Base-by-base conservation (phyloP, 2,797 vertebrate genomes). In the Channa striata region DNA sequence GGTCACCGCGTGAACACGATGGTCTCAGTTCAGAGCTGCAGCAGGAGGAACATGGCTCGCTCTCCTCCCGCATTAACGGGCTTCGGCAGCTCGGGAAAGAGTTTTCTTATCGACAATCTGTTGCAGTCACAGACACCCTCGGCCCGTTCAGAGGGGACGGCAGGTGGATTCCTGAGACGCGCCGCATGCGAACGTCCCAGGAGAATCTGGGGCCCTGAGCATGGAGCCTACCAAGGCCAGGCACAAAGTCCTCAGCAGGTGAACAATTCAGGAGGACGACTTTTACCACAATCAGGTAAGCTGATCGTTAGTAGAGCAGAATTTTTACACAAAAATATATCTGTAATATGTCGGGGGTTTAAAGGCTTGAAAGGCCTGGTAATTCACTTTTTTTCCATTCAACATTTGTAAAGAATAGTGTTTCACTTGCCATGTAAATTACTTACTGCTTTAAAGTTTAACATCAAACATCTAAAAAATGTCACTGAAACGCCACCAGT, bases 71-170 rank as follows among this genome's bases (percentile, higher is more conserved):
- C 79, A 81, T 87, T 86, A 85, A 94, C 73, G 0, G 96, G 96
- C 40, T 96, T 96, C n/a, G 96, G 96, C 40, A 93, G 73, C 85
- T 93, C 96, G 16, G 97, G 97, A 69, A 97, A 96, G 91, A 96
- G 97, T 90, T 99, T 99, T 90, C 94, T 97, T 50, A 98, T 98
- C 44, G 95, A 96, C 80, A 95, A 96, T 92, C 90, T 98, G 90
- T 91, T 96, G 91, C 92, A 94, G 74, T 83, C 94, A 40, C 89
- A 84, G 63, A 73, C 89, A 43, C 81, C 90, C 33, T 68, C 58
- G 40, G 61, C 84, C 5, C 42, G 49, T 62, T 62, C 72, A 53
- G 80, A 85, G 54, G 68, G 91, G 34, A 81, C 71, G 3, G 78
- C 83, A 60, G 84, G 68, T 59, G 91, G 83, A n/a, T 82, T 91